phyloP scores from a whole-genome alignment of 2,888 invertebrate genomes.

The Cantharis nigra region DNA sequence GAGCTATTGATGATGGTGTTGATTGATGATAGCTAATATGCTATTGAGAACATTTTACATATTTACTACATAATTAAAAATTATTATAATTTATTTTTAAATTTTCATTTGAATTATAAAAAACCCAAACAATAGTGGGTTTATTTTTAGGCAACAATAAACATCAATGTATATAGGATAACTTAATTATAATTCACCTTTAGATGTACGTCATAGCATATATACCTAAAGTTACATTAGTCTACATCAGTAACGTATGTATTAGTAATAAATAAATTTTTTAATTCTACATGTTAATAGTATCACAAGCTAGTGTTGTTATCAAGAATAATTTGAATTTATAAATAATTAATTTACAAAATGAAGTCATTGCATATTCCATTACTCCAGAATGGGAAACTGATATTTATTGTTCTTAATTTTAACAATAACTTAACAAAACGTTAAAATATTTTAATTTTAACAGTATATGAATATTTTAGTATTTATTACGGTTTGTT shows the following conservation, averaged over 20 bases:
- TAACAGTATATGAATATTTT: too few species aligned
- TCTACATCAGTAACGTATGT: not conserved
- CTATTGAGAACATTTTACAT: not conserved
- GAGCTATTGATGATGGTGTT: not conserved
- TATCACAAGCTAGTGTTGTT: too few species aligned
- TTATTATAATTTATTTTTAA: not conserved
- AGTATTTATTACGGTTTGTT: too few species aligned
- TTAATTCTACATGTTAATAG: too few species aligned
- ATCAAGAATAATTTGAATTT: too few species aligned
- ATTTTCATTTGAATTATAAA: not conserved
- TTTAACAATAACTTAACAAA: too few species aligned
- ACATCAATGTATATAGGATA: not conserved
- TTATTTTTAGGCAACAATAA: not conserved
- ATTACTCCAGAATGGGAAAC: too few species aligned
- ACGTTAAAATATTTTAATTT: too few species aligned
- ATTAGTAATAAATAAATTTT: too few species aligned
- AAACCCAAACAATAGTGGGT: not conserved
- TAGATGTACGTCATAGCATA: not conserved
- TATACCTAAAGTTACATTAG: not conserved
- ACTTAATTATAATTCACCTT: not conserved
- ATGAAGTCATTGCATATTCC: too few species aligned
- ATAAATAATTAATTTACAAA: too few species aligned
- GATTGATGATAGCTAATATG: not conserved
- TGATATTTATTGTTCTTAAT: too few species aligned
- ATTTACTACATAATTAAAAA: not conserved